These are phyloP conservation scores for Nomia melanderi DNA, from an alignment of 1,140 invertebrate species.

Conservation along the genomic window DNA sequence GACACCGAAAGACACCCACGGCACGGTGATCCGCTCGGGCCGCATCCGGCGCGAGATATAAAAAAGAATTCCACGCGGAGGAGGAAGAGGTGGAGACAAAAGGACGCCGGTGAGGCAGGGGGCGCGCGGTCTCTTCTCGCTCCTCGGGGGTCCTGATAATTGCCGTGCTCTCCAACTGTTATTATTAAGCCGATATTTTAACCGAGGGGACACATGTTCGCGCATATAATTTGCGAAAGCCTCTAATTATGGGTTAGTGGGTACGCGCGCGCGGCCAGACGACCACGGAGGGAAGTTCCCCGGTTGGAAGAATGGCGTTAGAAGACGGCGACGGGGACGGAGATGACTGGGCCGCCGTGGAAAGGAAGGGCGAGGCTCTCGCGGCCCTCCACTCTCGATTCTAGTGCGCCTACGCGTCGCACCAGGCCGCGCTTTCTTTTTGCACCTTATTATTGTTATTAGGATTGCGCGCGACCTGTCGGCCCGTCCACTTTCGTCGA, in stretches of 20 bases:
- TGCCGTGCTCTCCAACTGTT: constrained; percentile 80
- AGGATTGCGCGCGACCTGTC: constrained; percentile 18
- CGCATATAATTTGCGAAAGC: constrained; percentile 81
- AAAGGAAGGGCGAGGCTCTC: constrained; percentile 78
- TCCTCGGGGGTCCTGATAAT: constrained; percentile 78
- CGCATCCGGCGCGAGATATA: constrained; percentile 34
- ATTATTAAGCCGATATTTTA: constrained; percentile 81
- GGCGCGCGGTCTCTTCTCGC: constrained; percentile 59
- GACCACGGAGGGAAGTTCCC: constrained; percentile 55
- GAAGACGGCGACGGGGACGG: constrained; percentile 25
- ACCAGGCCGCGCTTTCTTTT: constrained; percentile 62
- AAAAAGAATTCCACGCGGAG: constrained; percentile 51
- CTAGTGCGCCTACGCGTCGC: constrained; percentile 78
- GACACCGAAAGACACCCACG: constrained; percentile 61
- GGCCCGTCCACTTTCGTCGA: constrained; percentile 18
- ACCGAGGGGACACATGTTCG: constrained; percentile 80
- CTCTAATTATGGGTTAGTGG: constrained; percentile 81
- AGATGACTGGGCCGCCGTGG: no score
- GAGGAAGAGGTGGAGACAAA: constrained; percentile 58
- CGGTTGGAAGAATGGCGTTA: constrained; percentile 66
- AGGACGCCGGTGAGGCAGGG: constrained; percentile 43
- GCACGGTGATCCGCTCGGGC: constrained; percentile 40
- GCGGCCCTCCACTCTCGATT: constrained; percentile 70
- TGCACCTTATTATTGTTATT: constrained; percentile 65
- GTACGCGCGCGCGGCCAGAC: constrained; percentile 56